phyloP scores from a whole-genome alignment of 2,888 invertebrate genomes.

The Sepiola atlantica region DNA sequence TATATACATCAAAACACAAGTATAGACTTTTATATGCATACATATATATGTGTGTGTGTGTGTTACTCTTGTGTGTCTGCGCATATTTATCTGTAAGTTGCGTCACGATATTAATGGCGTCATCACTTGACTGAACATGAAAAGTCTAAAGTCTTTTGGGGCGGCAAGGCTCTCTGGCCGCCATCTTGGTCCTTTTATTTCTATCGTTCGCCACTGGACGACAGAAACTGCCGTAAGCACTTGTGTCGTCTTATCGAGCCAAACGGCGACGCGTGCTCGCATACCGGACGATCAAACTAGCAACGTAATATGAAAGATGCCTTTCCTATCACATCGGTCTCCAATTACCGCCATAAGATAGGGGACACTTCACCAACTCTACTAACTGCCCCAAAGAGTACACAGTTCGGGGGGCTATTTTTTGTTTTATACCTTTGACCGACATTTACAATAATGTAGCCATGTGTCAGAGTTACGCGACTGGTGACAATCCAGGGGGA shows the following conservation, averaged over 20 bases:
- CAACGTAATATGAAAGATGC: not conserved
- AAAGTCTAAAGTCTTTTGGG: not conserved
- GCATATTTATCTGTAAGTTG: not conserved
- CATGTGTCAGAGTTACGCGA: too few relatives aligned
- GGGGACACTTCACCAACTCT: not conserved
- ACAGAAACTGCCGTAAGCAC: not conserved
- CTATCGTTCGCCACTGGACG: not conserved
- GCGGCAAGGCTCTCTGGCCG: not conserved
- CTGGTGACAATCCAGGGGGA: too few relatives aligned
- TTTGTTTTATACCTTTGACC: not conserved
- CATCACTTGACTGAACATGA: not conserved
- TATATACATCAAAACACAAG: too few relatives aligned
- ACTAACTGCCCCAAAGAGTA: not conserved
- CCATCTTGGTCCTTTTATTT: not conserved
- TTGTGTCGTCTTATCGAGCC: not conserved
- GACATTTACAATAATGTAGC: not conserved
- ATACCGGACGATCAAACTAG: not conserved
- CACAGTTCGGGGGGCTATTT: not conserved
- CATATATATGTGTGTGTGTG: not conserved
- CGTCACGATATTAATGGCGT: not conserved
- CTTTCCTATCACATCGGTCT: not conserved
- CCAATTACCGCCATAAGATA: not conserved
- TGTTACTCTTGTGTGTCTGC: not conserved
- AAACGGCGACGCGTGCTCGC: not conserved
- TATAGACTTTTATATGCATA: not conserved